Conservation (phyloP, 2,797 vertebrate species). For the Aplochiton taeniatus region DNA sequence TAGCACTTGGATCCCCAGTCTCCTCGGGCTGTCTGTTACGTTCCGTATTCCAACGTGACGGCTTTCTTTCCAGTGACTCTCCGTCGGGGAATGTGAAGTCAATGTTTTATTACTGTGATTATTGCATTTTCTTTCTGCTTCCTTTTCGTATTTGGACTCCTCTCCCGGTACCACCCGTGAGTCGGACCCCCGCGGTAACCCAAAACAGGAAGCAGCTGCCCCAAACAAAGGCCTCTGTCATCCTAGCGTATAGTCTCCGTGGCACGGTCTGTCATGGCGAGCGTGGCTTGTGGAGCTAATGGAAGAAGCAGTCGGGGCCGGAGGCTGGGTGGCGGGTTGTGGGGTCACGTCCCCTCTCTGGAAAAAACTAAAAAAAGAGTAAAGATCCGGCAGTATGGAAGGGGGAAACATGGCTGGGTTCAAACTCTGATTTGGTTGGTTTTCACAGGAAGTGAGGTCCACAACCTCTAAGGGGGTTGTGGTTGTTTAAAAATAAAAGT, state of each 20-base stretch:
- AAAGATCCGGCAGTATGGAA: conserved; percentile 4
- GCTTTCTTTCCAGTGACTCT: conserved; percentile 44
- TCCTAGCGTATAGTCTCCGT: conserved; percentile 27
- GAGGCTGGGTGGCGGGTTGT: conserved; percentile 15
- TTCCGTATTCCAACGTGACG: conserved; percentile 20
- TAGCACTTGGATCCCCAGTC: conserved; percentile 1
- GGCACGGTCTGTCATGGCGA: conserved; percentile 7
- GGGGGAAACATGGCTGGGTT: conserved; percentile 28
- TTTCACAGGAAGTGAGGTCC: conserved; percentile 61
- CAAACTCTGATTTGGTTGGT: background rate
- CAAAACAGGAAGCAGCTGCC: conserved; percentile 11
- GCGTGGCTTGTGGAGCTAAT: conserved; percentile 35
- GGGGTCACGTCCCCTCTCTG: conserved; percentile 20
- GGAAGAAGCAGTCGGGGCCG: conserved; percentile 35
- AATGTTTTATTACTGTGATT: conserved; percentile 39
- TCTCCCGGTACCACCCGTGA: conserved; percentile 12
- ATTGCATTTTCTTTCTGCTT: conserved; percentile 34
- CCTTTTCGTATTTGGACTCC: conserved; percentile 32
- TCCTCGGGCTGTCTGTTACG: conserved; percentile 29
- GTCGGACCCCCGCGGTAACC: conserved; percentile 27
- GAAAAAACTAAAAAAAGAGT: no score
- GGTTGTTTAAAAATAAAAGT: no score
- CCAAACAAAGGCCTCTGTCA: conserved; percentile 29
- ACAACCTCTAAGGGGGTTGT: conserved; percentile 20
- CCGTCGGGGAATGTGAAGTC: conserved; percentile 24